Percentiles rank a stretch among this genome's conserved stretches.
phyloP scores from a whole-genome alignment of 2,797 vertebrate species.

The Macrochelys suwanniensis region DNA sequence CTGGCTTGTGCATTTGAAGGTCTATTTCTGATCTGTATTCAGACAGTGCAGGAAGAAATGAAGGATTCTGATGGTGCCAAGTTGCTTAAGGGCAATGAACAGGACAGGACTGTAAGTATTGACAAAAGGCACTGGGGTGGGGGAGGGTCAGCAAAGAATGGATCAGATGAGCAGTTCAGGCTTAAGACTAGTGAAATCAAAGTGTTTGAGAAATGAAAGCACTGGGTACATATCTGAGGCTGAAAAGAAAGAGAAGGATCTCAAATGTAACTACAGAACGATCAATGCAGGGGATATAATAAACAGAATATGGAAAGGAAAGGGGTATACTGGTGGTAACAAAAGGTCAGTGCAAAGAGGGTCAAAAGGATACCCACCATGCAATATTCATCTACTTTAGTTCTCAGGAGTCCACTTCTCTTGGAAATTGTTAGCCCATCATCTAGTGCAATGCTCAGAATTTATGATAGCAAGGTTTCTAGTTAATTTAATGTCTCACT shows the following conservation, averaged over 20 bases:
- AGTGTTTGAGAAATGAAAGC: background rate
- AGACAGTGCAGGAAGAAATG: background rate
- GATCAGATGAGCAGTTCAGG: background rate
- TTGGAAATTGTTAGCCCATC: background rate
- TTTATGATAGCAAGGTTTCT: background rate
- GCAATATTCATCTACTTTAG: background rate
- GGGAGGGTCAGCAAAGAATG: background rate
- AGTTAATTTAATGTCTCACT: background rate
- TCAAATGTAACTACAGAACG: background rate
- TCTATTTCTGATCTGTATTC: slow-evolving; percentile 53
- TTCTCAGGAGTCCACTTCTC: background rate
- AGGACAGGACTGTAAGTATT: background rate
- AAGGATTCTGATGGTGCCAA: slow-evolving; percentile 23
- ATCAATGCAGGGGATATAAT: fast-evolving
- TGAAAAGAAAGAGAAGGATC: background rate
- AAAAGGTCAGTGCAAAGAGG: background rate
- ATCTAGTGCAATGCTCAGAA: background rate
- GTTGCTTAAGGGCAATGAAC: slow-evolving; percentile 56
- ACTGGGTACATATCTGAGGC: fast-evolving
- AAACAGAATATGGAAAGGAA: background rate
- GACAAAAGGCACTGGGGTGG: background rate
- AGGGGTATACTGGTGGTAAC: background rate
- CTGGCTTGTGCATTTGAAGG: slow-evolving; percentile 54
- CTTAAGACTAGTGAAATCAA: slow-evolving; percentile 1
- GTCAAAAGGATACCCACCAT: background rate